Evolutionary conservation across 2,888 invertebrate genomes (phyloP).

Genomic region (Ectemnius cavifrons): DNA sequence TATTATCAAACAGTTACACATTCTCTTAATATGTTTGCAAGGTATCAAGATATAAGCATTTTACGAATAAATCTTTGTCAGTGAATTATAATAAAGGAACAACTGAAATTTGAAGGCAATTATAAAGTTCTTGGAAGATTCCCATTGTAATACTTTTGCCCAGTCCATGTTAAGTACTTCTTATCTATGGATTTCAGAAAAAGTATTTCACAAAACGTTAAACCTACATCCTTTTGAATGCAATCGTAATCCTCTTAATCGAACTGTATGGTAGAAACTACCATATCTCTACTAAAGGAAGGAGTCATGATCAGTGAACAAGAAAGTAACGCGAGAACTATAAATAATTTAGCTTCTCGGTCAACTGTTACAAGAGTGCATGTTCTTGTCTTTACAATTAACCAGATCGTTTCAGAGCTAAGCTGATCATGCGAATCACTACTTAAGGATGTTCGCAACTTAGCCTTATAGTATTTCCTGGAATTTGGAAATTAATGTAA

Average conservation of each 20-base stretch:
- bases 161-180: slow-evolving; percentile 37
- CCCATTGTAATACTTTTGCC: slow-evolving; percentile 37
- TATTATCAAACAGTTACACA: slow-evolving; percentile 5
- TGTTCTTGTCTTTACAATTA: slow-evolving; percentile 36
- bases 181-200: slow-evolving; percentile 26
- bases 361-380: slow-evolving; percentile 47
- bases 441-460: slow-evolving; percentile 36
- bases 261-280: slow-evolving; percentile 42
- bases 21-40: neutral
- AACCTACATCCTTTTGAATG: slow-evolving; percentile 37
- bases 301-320: slow-evolving; percentile 33
- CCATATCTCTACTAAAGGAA: slow-evolving; percentile 38
- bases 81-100: slow-evolving; percentile 6
- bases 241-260: slow-evolving; percentile 29
- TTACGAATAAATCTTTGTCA: too few species aligned
- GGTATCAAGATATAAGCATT: neutral
- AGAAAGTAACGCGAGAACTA: slow-evolving; percentile 45
- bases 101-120: slow-evolving; percentile 28
- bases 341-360: slow-evolving; percentile 55
- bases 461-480: slow-evolving; percentile 31
- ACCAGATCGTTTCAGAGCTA: slow-evolving; percentile 37
- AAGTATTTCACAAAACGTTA: slow-evolving; percentile 34
- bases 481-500: slow-evolving; percentile 33
- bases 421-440: slow-evolving; percentile 24
- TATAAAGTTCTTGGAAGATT: slow-evolving; percentile 27